Base-by-base conservation (phyloP, 2,888 invertebrate genomes). In the Sinotaia quadrata region DNA sequence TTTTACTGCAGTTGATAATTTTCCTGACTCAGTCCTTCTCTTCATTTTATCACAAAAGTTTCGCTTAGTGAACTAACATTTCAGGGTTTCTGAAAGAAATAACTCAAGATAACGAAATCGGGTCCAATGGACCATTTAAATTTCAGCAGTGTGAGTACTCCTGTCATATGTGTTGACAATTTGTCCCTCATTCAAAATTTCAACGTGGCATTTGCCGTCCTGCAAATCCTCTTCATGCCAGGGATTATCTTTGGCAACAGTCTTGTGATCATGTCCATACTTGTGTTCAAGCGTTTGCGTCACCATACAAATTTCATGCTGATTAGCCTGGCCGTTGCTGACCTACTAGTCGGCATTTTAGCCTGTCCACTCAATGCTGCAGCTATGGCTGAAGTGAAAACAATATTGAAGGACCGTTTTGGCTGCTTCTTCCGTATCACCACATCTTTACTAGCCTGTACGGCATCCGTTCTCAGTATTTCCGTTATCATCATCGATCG, bases 401-500 rank as follows among this genome's bases (percentile, higher is more conserved):
- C 31, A 7, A 36, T 60, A 41, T 21, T 56, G 4, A 27, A 44
- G 27, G 69, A 60, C 47, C 78, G 76, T n/a, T 72, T 63, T 24
- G 54, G 73, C 2, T 80, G 80, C 59, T 58, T 80, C 21, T 49
- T 72, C 5, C 69, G 73, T 58, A 76, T 69, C 58, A 68, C 72
- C 2, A 69, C 74, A 0, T 69, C 73, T 8, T 63, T 75, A 2
- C 52, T 63, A 21, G 73, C 74, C 4, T 71, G 75, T 36, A 76
- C 72, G 5, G 62, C 73, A 0, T 75, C 80, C 0, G 59, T 80
- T 21, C 49, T 75, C 10, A 78, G 71, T 37, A 62, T 80, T 1
- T 60, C 74, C 0, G 59, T 74, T 4, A 75, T 80, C 21, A 71
- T 78, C 4, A 36, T 74, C 1, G 80, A 80, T 49, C 73, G 80